phyloP scores from a whole-genome alignment of 2,888 invertebrate species.

The Harpalus rubripes region DNA sequence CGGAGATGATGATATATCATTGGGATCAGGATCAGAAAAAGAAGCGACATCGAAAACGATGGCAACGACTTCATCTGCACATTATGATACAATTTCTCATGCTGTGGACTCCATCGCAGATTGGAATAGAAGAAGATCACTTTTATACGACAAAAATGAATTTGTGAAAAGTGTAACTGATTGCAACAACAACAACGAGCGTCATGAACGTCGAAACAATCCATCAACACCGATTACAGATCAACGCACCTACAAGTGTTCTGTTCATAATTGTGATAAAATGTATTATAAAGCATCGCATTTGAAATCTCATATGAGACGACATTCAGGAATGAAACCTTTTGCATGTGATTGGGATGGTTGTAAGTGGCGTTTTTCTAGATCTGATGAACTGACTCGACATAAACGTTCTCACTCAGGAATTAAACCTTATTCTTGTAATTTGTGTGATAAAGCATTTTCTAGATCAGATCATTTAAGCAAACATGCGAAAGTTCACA shows the following conservation, averaged over 20 bases:
- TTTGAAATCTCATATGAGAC: slow-evolving; percentile 91
- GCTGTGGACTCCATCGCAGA: slow-evolving; percentile 35
- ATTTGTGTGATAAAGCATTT: slow-evolving; percentile 92
- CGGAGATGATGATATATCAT: slow-evolving; percentile 27
- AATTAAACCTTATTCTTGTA: slow-evolving; percentile 94
- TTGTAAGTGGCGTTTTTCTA: slow-evolving; percentile 95
- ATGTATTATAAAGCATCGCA: slow-evolving; percentile 94
- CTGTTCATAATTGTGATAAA: slow-evolving; percentile 86
- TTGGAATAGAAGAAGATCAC: slow-evolving; percentile 72
- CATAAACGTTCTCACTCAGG: slow-evolving; percentile 97
- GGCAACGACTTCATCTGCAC: not conserved
- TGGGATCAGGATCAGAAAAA: slow-evolving; percentile 1
- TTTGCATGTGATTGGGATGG: slow-evolving; percentile 82
- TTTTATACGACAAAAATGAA: slow-evolving; percentile 72
- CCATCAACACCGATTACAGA: slow-evolving; percentile 5
- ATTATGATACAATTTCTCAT: not conserved
- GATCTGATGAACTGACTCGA: slow-evolving; percentile 95
- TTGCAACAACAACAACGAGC: not conserved
- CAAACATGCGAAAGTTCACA: slow-evolving; percentile 93
- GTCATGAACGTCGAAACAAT: slow-evolving; percentile 73
- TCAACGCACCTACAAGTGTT: slow-evolving; percentile 76
- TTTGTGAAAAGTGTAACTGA: slow-evolving; percentile 65
- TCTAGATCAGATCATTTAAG: slow-evolving; percentile 96
- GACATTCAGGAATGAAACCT: slow-evolving; percentile 86
- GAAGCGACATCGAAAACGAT: not conserved